Evolutionary conservation across 2,113 vertebrate species (phyloP), one percentile per base, ranked within the genome.

Genomic region (Ginglymostoma cirratum): DNA sequence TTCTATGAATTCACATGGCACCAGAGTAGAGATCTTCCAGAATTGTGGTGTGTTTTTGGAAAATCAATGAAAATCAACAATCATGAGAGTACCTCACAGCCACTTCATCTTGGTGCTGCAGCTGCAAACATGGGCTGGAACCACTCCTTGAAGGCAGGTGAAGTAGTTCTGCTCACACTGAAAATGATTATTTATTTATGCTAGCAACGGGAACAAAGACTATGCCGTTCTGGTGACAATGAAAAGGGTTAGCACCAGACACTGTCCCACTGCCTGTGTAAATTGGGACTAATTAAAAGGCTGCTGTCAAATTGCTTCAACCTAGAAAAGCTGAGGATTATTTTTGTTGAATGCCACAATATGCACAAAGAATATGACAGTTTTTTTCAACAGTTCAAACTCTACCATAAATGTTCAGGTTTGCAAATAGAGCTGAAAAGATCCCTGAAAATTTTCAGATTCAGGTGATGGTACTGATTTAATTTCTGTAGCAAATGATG

Each of bases 261-360:
- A 66, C 55, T 30, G 55, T 55, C 65, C 55, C 30, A 92, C 55
- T 66, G 89, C 55, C 89, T 66, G 89, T 21, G 89, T 66, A 92
- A 92, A 92, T 23, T 65, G 89, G 55, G 34, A 38, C 89, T 92
- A 92, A 93, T 93, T 93, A n/a, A 93, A 93, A 67, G 61, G 66
- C 17, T 93, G 61, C 34, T n/a, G 61, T 93, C 89, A 93, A 27
- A 93, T 93, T 67, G n/a, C 89, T 93, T 67, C 89, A 93, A 66
- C 34, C 66, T 67, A 21, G 89, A 93, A 93, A 61, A 93, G 34
- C 30, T 92, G 55, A 93, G 89, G n/a, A 66, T 93, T 34, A 21
- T 93, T 93, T 66, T 90, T 90, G 87, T 12, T 38, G 61, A 93
- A 66, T 38, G 55, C 89, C 17, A 66, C 61, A 38, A 38, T 67